Base-by-base conservation (phyloP, 2,797 vertebrate genomes). In the Tinamus major region DNA sequence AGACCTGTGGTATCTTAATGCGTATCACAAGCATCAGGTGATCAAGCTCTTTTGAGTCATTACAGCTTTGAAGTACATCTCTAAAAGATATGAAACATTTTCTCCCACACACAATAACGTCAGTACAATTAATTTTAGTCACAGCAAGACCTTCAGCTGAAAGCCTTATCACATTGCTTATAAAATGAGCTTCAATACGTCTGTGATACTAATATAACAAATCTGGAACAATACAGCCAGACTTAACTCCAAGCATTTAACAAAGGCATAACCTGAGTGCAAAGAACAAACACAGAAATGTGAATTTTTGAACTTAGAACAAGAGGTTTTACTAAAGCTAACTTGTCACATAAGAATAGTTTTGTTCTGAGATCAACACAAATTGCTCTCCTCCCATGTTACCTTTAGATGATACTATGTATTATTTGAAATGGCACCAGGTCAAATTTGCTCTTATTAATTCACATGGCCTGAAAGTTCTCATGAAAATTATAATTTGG, bases 71-170 rank as follows among this genome's bases (percentile, higher is more conserved):
- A 93, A 93, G 75, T 63, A 86, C 42, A 61, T n/a, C 46, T 85
- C 71, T 82, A 74, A 89, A 88, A 85, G n/a, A 69, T 44, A 88
- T 37, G 20, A 87, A 94, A 88, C 26, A 83, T 77, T 75, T 87
- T 95, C 76, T 94, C 51, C 79, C 87, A 69, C 48, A 76, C 11
- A 63, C 13, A 69, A 10, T 56, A 93, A 72, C 53, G 84, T 91
- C 75, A 79, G 24, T 61, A 71, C 61, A 89, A 95, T 77, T 95
- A 80, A 88, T 51, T 87, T 88, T 78, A 93, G 71, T 88, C 55
- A 10, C 41, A 76, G 62, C 13, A 94, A 91, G 44, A 68, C 46
- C n/a, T 33, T 90, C 35, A 55, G 42, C 88, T 85, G 87, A 87
- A 93, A 95, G 15, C n/a, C n/a, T 71, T 63, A 88, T 42, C 42